phyloP scores from a whole-genome alignment of 2,797 vertebrate species.

The Sciaenops ocellatus region DNA sequence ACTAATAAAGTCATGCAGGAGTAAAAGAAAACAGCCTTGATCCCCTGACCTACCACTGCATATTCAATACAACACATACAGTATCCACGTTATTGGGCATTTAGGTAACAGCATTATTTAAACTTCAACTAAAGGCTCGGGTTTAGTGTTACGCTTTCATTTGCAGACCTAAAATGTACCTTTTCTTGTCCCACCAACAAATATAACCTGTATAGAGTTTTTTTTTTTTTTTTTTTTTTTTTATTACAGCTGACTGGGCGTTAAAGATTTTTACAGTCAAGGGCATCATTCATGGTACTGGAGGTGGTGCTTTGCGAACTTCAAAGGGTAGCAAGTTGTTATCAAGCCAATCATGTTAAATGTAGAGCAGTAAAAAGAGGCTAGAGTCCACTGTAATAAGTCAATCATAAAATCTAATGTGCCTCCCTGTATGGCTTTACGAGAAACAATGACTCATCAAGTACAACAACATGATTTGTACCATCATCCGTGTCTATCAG shows the following conservation, averaged over 20 bases:
- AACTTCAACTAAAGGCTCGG: not conserved
- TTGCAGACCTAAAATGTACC: not conserved
- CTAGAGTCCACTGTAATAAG: slow-evolving; percentile 71
- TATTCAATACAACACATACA: slow-evolving; percentile 23
- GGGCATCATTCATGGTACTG: slow-evolving; percentile 9
- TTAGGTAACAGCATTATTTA: not conserved
- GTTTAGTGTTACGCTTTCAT: not conserved
- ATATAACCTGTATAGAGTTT: not conserved
- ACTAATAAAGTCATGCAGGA: slow-evolving; percentile 83
- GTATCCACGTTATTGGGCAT: not conserved
- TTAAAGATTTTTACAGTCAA: slow-evolving; percentile 37
- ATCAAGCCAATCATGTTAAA: slow-evolving; percentile 57
- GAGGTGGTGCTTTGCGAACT: slow-evolving; percentile 22
- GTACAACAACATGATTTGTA: slow-evolving; percentile 36
- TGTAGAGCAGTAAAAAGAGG: slow-evolving; percentile 59
- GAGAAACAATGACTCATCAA: slow-evolving; percentile 48
- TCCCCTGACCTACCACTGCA: slow-evolving; percentile 50
- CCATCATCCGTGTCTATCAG: slow-evolving; percentile 30
- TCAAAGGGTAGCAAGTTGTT: slow-evolving; percentile 43
- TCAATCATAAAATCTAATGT: slow-evolving; percentile 71
- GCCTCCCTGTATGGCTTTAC: slow-evolving; percentile 27
- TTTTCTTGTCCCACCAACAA: not conserved
- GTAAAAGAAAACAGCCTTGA: slow-evolving; percentile 76
- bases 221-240: not conserved
- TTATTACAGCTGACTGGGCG: not conserved